Conservation (phyloP, 2,797 vertebrate genomes). For the Xiphorhynchus erythropygius region DNA sequence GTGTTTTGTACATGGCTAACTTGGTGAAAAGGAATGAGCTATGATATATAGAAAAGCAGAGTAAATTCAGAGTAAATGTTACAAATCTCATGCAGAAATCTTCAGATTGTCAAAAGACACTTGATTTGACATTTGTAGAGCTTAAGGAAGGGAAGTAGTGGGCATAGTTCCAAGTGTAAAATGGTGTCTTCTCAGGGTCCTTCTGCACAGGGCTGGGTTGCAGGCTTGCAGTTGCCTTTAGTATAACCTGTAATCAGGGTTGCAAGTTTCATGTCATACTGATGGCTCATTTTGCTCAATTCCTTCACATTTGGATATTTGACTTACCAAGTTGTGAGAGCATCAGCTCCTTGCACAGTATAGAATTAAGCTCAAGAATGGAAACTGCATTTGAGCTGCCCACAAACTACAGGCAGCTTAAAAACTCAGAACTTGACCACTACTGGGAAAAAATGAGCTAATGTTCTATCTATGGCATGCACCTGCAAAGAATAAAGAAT, state of each 20-base stretch:
- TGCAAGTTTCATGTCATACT: neutral
- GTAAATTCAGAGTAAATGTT: neutral
- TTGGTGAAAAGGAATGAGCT: neutral
- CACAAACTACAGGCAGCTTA: neutral
- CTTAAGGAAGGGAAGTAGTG: neutral
- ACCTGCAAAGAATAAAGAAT: neutral
- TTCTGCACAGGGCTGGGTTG: neutral
- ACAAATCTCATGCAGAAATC: neutral
- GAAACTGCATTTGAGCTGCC: neutral
- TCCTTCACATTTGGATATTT: neutral
- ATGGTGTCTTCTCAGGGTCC: neutral
- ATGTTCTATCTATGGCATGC: neutral
- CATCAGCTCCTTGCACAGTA: neutral
- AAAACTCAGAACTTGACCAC: neutral
- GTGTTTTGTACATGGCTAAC: neutral
- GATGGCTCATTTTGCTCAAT: neutral
- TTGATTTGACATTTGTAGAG: neutral
- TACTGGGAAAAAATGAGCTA: neutral
- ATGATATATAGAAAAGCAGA: neutral
- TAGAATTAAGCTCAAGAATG: neutral
- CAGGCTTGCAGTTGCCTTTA: neutral
- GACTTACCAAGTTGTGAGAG: neutral
- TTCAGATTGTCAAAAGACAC: neutral
- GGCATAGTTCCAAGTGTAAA: neutral
- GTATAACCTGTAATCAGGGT: neutral